Conservation (phyloP, 2,113 vertebrate genomes). For the Crotalus helleri region DNA sequence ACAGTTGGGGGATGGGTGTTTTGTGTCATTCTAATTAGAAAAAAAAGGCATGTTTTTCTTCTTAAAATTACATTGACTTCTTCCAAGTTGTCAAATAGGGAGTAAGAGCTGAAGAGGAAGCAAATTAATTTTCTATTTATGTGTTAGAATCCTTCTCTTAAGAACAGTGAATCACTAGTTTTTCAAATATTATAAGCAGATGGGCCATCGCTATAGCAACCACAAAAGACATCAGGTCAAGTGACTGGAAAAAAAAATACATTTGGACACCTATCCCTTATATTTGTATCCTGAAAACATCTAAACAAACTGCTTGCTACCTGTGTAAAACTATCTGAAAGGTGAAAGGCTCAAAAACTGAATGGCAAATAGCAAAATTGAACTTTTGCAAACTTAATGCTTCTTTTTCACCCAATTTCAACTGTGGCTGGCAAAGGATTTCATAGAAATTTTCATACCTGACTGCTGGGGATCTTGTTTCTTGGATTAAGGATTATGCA, state of each 20-base stretch:
- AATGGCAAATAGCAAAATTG: not conserved
- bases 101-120: not conserved
- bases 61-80: not conserved
- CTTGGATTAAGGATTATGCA: not conserved
- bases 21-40: slow-evolving; percentile 18
- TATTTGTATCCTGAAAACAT: not conserved
- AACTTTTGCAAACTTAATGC: not conserved
- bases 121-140: slow-evolving; percentile 26
- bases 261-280: not conserved
- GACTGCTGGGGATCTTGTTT: not conserved
- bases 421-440: not conserved
- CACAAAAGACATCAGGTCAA: not conserved
- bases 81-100: slow-evolving; percentile 14
- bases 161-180: slow-evolving; percentile 24
- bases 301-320: not conserved
- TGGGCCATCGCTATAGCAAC: slow-evolving; percentile 21
- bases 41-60: rapidly evolving
- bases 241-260: slow-evolving; percentile 6
- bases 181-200: slow-evolving; percentile 22
- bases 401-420: not conserved
- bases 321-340: not conserved
- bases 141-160: slow-evolving; percentile 21
- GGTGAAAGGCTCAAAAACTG: not conserved
- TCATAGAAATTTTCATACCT: not conserved
- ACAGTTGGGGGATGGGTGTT: not conserved